Evolutionary conservation across 1,140 invertebrate species (phyloP), one percentile per base, ranked within the genome.

Genomic region (Coptotermes formosanus): DNA sequence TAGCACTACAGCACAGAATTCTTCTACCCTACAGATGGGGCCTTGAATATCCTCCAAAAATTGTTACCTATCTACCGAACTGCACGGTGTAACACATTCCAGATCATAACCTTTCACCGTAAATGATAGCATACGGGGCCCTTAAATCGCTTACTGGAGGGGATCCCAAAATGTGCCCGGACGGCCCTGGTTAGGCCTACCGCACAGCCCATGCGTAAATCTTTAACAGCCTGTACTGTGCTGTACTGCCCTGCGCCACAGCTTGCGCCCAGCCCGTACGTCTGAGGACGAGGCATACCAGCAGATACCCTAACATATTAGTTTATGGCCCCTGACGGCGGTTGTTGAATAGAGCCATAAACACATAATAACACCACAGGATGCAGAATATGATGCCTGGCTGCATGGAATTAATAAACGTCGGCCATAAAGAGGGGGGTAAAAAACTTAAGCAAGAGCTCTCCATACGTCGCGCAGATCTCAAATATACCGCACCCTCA

Each of bases 291-390:
- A 75, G 25, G 30, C 64, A 75, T 75, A 75, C 64, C 64, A 75
- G 64, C 64, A 75, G 64, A 75, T 75, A 75, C 38, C 38, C 38
- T 75, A 75, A 75, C 64, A 75, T 75, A 75, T 75, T 75, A 30
- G 64, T 75, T 75, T 75, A 75, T 75, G 64, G 16, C 64, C n/a
- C 64, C 64, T 3, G 64, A 30, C n/a, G 25, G 64, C 64, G 25
- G 64, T n/a, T 75, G n/a, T 75, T 75, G 64, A 75, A 75, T 75
- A 75, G 64, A 75, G 64, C 64, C n/a, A 75, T 75, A 75, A 75
- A 75, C 64, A 75, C 64, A 75, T 75, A 75, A 75, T 75, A 75
- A 75, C 64, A 30, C n/a, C 64, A 75, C 64, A 75, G 64, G n/a
- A 75, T 75, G 64, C 7, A 75, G 25, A 12, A 64, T 64, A 64